Evolutionary conservation across 2,113 vertebrate genomes (phyloP), one percentile per base, ranked within the genome.

Genomic region (Proterorhinus semilunaris): DNA sequence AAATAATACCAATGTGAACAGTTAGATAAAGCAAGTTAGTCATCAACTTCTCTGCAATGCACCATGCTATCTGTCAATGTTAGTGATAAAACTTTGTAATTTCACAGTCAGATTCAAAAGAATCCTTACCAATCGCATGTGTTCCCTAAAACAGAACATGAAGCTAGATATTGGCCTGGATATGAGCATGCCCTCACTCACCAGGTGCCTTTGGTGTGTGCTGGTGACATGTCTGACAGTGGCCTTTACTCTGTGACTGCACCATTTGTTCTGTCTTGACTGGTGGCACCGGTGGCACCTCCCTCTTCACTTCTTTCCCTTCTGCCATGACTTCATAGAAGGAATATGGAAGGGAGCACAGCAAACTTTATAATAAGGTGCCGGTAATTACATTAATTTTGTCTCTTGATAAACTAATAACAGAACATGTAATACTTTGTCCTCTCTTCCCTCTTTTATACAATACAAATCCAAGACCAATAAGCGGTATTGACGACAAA

Each of bases 251-350:
- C 75, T 78, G 78, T 69, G 68, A 74, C 66, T 83, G 70, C 44
- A 75, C 70, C 70, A 7, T 52, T 81, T 78, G 72, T 79, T 44
- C 82, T 75, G 78, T 72, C 72, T 79, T 78, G 47, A 83, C 67
- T 66, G 72, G 59, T 63, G 72, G 70, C 62, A 71, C 43, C 67
- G 68, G 10, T 36, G 27, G 27, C 61, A 72, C 42, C 70, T 70
- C 68, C 66, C 59, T 68, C 53, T 48, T 76, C 72, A 63, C 48
- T 67, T 58, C 61, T 75, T 72, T 87, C 69, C 27, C 27, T 36
- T 85, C 75, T 78, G 81, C 81, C 90, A 92, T 91, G 82, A 76
- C 83, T 85, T 89, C 55, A 76, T 65, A 75, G 6, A 44, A 52
- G 36, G 44, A 68, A 79, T 51, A 52, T 5, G 44, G 53, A 81